phyloP scores from a whole-genome alignment of 1,140 invertebrate genomes.

The Drosophila pallidifrons region DNA sequence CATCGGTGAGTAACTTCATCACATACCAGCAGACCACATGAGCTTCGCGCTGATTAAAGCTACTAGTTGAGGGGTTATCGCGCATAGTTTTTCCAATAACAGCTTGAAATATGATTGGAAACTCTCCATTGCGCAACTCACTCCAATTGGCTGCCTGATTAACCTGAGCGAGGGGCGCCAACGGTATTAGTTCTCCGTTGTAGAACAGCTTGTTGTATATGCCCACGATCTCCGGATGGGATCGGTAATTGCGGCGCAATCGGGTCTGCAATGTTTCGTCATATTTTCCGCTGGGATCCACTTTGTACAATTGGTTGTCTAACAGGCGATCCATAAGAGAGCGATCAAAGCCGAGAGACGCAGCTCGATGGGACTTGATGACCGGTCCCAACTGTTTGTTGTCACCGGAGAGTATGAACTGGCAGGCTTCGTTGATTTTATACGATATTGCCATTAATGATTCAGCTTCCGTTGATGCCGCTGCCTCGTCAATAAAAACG shows the following conservation, averaged over 20 bases:
- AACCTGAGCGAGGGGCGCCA: slow-evolving; percentile 36
- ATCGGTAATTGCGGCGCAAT: slow-evolving; percentile 89
- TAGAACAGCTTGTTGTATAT: slow-evolving; percentile 89
- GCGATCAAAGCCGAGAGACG: slow-evolving; percentile 84
- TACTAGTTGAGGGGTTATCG: slow-evolving; percentile 52
- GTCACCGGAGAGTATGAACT: slow-evolving; percentile 92
- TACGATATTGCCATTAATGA: slow-evolving; percentile 86
- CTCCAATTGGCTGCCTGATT: slow-evolving; percentile 75
- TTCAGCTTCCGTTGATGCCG: slow-evolving; percentile 93
- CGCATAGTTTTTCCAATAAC: slow-evolving; percentile 84
- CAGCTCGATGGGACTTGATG: slow-evolving; percentile 86
- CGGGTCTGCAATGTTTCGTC: slow-evolving; percentile 88
- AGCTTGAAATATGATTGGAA: slow-evolving; percentile 89
- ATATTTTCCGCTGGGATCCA: slow-evolving; percentile 85
- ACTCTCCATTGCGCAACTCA: slow-evolving; percentile 81
- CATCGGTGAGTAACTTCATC: slow-evolving; percentile 70
- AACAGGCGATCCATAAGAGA: slow-evolving; percentile 87
- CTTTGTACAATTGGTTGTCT: slow-evolving; percentile 84
- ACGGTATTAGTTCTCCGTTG: slow-evolving; percentile 86
- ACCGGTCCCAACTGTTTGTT: slow-evolving; percentile 93
- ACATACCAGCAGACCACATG: slow-evolving; percentile 86
- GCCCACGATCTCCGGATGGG: slow-evolving; percentile 87
- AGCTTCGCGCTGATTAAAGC: slow-evolving; percentile 87
- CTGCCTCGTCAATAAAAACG: slow-evolving; percentile 95
- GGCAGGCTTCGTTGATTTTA: slow-evolving; percentile 41